These are phyloP conservation scores for Geotrypetes seraphini DNA, from an alignment of 2,797 vertebrate species.

Conservation along the genomic window DNA sequence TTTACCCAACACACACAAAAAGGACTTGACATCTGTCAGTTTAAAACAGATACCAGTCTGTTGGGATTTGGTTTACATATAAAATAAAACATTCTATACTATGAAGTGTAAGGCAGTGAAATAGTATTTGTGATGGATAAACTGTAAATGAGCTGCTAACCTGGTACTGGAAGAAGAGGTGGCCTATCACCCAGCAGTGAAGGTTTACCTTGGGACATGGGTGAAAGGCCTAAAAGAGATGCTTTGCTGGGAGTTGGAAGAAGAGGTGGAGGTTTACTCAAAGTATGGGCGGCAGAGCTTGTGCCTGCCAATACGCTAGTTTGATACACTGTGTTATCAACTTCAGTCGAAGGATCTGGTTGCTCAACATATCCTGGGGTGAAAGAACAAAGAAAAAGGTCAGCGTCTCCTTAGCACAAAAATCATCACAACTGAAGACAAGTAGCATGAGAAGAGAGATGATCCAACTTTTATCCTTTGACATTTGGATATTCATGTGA, in stretches of 20 bases:
- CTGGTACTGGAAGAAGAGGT: constrained; percentile 43
- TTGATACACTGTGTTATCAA: neutral
- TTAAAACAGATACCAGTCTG: no score
- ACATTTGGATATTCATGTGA: neutral
- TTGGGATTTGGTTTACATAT: no score
- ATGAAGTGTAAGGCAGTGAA: neutral
- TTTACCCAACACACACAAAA: no score
- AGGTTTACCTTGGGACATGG: constrained; percentile 18
- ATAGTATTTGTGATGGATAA: neutral
- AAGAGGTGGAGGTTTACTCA: constrained; percentile 54
- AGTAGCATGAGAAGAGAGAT: neutral
- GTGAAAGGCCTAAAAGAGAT: constrained; percentile 1
- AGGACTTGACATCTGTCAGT: no score
- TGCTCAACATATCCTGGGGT: constrained; percentile 12
- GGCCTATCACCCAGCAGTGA: constrained; percentile 10
- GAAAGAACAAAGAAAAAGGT: neutral
- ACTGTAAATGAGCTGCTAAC: constrained; percentile 24
- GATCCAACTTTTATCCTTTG: neutral
- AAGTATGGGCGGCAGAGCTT: constrained; percentile 12
- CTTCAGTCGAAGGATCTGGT: constrained; percentile 18
- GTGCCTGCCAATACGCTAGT: constrained; percentile 8
- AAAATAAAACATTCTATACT: no score
- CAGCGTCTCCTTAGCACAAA: neutral
- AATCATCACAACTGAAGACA: neutral
- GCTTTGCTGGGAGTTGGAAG: constrained; percentile 42